Evolutionary conservation across 2,113 vertebrate genomes (phyloP), one percentile per base, ranked within the genome.

Genomic region (Melanocharis versteri): DNA sequence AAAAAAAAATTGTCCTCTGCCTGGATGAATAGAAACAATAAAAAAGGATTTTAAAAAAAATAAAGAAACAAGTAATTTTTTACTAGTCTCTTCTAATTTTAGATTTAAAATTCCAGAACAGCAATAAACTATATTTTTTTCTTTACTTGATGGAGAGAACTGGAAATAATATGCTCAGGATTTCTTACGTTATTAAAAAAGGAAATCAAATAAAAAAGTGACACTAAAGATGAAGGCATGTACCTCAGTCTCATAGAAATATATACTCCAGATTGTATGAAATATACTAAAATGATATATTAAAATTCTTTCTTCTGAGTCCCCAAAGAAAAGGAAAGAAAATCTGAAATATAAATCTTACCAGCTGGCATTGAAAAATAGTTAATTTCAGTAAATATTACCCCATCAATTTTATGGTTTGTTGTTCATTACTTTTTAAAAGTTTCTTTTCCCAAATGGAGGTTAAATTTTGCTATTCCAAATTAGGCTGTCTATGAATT

Each of bases 361-460:
- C 31, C 16, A 78, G 26, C 6, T 42, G 15, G 2, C 6, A 64
- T 4, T 68, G 5, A 48, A 86, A 86, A 72, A 50, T 27, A 64
- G 7, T 30, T 61, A 30, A 76, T 39, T 61, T 90, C 12, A 28
- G 12, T 53, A 79, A 75, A 78, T 54, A 58, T 12, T 75, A 18
- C 7, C 2, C 5, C 6, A 4, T 33, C 6, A 31, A 8, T 37
- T 78, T 40, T 40, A n/a, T 2, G 1, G 11, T 24, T 82, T 64
- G 5, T 61, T 60, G 14, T 30, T 58, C 1, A 10, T 39, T 20
- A 3, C 54, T 37, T 7, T 23, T 53, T 48, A 24, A 24, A 19
- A 33, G 3, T 19, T 40, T 53, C 1, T 3, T 61, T 86, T 35
- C 18, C 2, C 11, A 62, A 50, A 62, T 1, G 1, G 10, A 33